Evolutionary conservation across 1,140 invertebrate species (phyloP).

Genomic region (Drosophila setifemur): DNA sequence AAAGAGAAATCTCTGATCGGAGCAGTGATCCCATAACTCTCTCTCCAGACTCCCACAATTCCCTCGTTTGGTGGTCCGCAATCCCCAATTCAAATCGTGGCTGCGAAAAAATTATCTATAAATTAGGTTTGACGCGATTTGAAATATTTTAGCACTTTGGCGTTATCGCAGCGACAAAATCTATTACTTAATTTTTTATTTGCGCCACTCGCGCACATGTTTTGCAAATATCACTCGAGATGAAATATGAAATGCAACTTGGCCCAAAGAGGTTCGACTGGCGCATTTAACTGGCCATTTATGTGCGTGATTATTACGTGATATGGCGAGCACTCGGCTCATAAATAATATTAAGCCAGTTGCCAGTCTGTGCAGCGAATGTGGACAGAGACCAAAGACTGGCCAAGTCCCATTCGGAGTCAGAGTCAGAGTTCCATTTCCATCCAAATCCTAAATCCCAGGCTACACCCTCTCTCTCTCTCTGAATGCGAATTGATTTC

Average conservation of each 20-base stretch:
- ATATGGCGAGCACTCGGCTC: constrained; percentile 69
- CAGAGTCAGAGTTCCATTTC: constrained; percentile 27
- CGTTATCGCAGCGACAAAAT: constrained; percentile 76
- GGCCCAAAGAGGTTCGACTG: constrained; percentile 21
- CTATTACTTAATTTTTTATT: constrained; percentile 81
- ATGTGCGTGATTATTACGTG: constrained; percentile 81
- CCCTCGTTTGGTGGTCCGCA: constrained; percentile 10
- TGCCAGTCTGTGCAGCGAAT: constrained; percentile 41
- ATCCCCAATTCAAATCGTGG: constrained; percentile 3
- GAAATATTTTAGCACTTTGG: constrained; percentile 80
- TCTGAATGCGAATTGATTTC: constrained; percentile 66
- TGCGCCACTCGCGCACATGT: constrained; percentile 55
- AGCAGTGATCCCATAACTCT: not conserved
- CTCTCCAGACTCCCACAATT: not conserved
- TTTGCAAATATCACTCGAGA: constrained; percentile 72
- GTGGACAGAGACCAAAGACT: not conserved
- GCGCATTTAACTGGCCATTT: constrained; percentile 76
- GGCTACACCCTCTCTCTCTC: constrained; percentile 45
- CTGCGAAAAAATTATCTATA: constrained; percentile 45
- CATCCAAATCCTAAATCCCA: not conserved
- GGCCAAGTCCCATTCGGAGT: constrained; percentile 9
- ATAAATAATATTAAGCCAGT: constrained; percentile 80
- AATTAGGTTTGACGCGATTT: constrained; percentile 73
- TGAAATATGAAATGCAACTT: constrained; percentile 79
- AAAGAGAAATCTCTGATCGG: not conserved